Conservation (phyloP, 2,113 vertebrate genomes). For the Gymnarchus niloticus region DNA sequence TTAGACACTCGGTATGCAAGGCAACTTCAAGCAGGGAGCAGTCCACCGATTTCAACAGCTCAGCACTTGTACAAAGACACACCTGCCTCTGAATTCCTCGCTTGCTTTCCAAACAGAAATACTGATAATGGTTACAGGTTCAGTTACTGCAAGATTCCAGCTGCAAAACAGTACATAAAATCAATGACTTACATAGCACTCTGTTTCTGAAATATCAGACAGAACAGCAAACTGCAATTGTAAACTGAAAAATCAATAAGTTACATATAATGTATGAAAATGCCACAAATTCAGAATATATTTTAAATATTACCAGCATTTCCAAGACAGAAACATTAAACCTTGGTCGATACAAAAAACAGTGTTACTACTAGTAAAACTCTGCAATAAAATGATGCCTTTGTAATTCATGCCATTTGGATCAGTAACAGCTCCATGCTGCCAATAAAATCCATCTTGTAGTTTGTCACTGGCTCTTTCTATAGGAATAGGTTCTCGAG, state of each 20-base stretch:
- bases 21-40: not conserved
- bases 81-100: not conserved
- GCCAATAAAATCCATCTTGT: not conserved
- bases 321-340: not conserved
- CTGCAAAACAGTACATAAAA: not conserved
- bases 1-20: not conserved
- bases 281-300: not conserved
- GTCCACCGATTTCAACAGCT: not conserved
- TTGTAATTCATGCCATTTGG: not conserved
- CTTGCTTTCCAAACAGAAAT: not conserved
- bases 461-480: not conserved
- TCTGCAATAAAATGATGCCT: not conserved
- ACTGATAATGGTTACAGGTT: not conserved
- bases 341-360: not conserved
- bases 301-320: not conserved
- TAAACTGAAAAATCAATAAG: not conserved
- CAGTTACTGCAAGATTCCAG: not conserved
- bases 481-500: not conserved
- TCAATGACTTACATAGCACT: not conserved
- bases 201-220: not conserved
- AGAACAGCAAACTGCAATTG: too few relatives aligned
- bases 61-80: not conserved
- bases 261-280: not conserved
- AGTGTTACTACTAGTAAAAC: not conserved
- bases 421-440: not conserved